Evolutionary conservation across 2,797 vertebrate genomes (phyloP).

Genomic region (Sebastes hubbsi): DNA sequence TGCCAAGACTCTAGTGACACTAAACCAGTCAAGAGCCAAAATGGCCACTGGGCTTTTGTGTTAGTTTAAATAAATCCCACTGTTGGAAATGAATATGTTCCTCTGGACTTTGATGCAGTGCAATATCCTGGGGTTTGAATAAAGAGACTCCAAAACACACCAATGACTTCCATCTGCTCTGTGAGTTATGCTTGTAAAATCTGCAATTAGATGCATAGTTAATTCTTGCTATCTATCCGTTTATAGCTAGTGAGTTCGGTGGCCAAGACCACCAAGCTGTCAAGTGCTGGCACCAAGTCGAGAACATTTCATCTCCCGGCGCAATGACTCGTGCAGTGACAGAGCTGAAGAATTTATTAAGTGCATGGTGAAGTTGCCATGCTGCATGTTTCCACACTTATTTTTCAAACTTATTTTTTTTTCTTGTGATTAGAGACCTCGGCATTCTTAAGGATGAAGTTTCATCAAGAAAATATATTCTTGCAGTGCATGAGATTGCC

Average conservation of each 20-base stretch:
- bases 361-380: constrained; percentile 32
- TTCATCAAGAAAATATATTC: background rate
- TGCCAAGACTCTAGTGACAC: constrained; percentile 51
- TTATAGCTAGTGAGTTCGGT: constrained; percentile 61
- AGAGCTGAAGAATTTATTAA: constrained; percentile 48
- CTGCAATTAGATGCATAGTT: constrained; percentile 74
- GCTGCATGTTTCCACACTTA: constrained; percentile 14
- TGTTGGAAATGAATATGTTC: constrained; percentile 40
- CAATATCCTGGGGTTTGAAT: constrained; percentile 50
- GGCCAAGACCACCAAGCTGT: constrained; percentile 71
- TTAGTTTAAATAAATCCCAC: constrained; percentile 57
- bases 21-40: constrained; percentile 52
- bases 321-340: constrained; percentile 50
- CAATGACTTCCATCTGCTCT: constrained; percentile 74
- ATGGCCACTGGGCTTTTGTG: constrained; percentile 54
- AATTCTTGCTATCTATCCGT: constrained; percentile 72
- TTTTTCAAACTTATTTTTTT: constrained; percentile 18
- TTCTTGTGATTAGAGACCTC: background rate
- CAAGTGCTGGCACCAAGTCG: constrained; percentile 50
- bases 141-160: constrained; percentile 57
- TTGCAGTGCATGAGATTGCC: background rate
- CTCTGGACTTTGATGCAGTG: constrained; percentile 42
- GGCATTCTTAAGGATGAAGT: background rate
- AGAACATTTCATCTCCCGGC: constrained; percentile 67
- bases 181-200: constrained; percentile 70